phyloP scores from a whole-genome alignment of 2,888 invertebrate species.

The Acrobasis repandana region DNA sequence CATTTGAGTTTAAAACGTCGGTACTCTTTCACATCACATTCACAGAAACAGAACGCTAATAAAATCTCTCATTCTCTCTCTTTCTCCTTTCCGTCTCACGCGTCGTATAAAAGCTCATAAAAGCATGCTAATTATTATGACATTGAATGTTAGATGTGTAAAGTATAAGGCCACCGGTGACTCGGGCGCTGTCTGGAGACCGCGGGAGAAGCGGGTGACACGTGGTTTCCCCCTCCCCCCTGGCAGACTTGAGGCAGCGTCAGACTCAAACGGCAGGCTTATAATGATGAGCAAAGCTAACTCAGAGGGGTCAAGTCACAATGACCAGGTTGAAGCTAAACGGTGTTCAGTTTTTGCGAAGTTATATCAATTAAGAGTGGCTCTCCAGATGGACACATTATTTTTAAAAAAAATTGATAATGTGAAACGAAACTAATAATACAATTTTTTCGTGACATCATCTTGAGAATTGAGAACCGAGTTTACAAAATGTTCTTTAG shows the following conservation, averaged over 20 bases:
- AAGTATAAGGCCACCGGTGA: too few species aligned
- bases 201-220: too few species aligned
- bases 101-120: slow-evolving; percentile 40
- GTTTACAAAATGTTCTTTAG: too few species aligned
- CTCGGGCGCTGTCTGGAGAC: too few species aligned
- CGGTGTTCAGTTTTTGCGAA: not conserved
- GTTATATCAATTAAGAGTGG: not conserved
- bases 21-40: slow-evolving; percentile 25
- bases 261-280: too few species aligned
- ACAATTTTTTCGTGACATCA: too few species aligned
- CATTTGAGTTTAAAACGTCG: slow-evolving; percentile 29
- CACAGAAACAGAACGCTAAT: slow-evolving; percentile 1
- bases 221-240: too few species aligned
- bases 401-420: too few species aligned
- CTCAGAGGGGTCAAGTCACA: slow-evolving; percentile 29
- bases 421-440: too few species aligned
- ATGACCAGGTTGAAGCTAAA: not conserved
- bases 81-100: slow-evolving; percentile 13
- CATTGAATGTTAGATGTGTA: slow-evolving; percentile 34
- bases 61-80: slow-evolving; percentile 17
- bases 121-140: slow-evolving; percentile 59
- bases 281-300: slow-evolving; percentile 60
- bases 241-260: too few species aligned
- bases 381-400: too few species aligned
- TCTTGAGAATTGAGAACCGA: too few species aligned